Evolutionary conservation across 2,888 invertebrate genomes (phyloP), one percentile per base, ranked within the genome.

Genomic region (Xanthorhoe designata): DNA sequence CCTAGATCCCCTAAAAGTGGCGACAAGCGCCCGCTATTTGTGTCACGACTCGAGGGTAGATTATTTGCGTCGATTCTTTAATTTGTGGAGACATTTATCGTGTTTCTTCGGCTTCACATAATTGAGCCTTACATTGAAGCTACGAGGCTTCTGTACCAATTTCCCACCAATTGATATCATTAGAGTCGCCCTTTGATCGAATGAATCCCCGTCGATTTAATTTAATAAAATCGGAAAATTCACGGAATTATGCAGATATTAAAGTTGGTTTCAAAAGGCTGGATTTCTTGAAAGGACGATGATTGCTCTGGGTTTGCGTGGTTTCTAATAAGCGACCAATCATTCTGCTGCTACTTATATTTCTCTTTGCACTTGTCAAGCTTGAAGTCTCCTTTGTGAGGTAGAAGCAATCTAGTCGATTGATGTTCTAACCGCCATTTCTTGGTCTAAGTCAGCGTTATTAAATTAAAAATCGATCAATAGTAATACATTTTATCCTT

Each of bases 41-140:
- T 80, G 75, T 76, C 78, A 79, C 75, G 74, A 74, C 67, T 74
- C 50, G 55, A 78, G 76, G 75, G 74, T 76, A 80, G 76, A 82
- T 81, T 83, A 86, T 87, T 87, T 86, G 83, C 82, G 79, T 84
- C 73, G 80, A 86, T 89, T 91, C 87, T 90, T 92, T 91, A 90
- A 92, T 92, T 92, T 92, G 88, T 84, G 81, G 80, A 81, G 87
- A 86, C 88, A 87, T 87, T 89, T 84, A 86, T 85, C 83, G 85
- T 85, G 78, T 90, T 90, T 84, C 80, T 78, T 63, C 75, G 91
- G 92, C 88, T 91, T 91, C 91, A 75, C 70, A 79, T 91, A 91
- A 92, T 91, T 92, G 90, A 86, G 80, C 80, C 81, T 82, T 81
- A 81, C 74, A 80, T 72, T 77, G 79, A 49, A 61, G 45, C 66